Base-by-base conservation (phyloP, 2,797 vertebrate genomes). In the Sebastes minor region DNA sequence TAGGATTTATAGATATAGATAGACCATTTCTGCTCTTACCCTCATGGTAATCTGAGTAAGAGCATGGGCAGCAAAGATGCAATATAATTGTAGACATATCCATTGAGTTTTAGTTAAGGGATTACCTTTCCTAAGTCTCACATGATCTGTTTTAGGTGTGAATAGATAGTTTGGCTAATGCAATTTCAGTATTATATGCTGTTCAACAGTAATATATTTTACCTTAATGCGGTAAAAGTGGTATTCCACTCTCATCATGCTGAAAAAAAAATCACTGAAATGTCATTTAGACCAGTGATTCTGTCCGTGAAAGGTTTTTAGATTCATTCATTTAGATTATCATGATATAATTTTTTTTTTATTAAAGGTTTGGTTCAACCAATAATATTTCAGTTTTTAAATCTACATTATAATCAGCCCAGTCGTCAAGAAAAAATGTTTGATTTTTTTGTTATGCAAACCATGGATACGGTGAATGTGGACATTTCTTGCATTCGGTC, bases 1-100 rank as follows among this genome's bases (percentile, higher is more conserved):
- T 64, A 67, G 68, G 60, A 77, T 82, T 86, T 77, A 69, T 63
- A 80, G 55, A 76, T 82, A 71, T 57, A 67, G 70, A 79, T 56
- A 70, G 57, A 60, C 6, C 11, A 16, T 35, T 49, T 57, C 52
- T 61, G 55, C 38, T 35, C 22, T 55, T 49, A 32, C 12, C n/a
- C 14, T 73, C 16, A 22, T 67, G 62, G 49, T 77, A 80, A 80
- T 66, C 60, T 63, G 53, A 75, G 16, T 35, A 56, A 63, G 61
- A 60, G 56, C 64, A 28, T 25, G 28, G 27, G n/a, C 14, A 42
- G 25, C 71, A 28, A 30, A 52, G 35, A 60, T 35, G 30, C 20
- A 52, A 6, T 33, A 22, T 7, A 75, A 63, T 11, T 76, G 38
- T 25, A 20, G 16, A 74, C 32, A 57, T 23, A 57, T 63, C 25